Evolutionary conservation across 2,113 vertebrate genomes (phyloP), one percentile per base, ranked within the genome.

Genomic region (Phalacrocorax aristotelis): DNA sequence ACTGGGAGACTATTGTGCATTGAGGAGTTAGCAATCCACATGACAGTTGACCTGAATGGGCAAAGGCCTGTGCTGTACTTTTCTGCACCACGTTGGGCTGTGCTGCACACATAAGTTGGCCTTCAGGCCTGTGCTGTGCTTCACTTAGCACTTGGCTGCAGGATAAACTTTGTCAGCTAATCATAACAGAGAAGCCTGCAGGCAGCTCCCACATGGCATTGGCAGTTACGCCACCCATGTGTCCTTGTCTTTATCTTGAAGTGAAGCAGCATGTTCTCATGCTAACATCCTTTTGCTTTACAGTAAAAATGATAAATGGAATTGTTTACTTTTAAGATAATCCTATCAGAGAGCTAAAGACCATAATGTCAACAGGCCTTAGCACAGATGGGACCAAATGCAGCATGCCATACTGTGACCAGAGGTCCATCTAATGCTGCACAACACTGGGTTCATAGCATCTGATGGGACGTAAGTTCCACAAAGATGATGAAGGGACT

Each of bases 191-290:
- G 54, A 17, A 77, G 58, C 44, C 32, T 61, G 64, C 30, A 62
- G 66, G 68, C 40, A 94, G 60, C 71, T 90, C 58, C 80, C 40
- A 32, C 68, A 44, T 51, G 93, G 86, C 83, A 94, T 27, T 17
- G 16, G 60, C 83, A 76, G 36, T 83, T n/a, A 61, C 7, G 19
- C 62, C 1, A 4, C 66, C 9, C 15, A 18, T 1, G 6, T 16
- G 46, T 66, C 89, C 93, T 93, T 83, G 83, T 74, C 58, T 74
- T 90, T 95, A 95, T 87, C 80, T 75, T 69, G 19, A 80, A 90
- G 46, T 9, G 9, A 96, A 86, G 76, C 54, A 90, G 58, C 16
- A n/a, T 11, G 68, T 70, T 92, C 46, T 86, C 64, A 66, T 58
- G 58, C 57, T 44, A 87, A 83, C 75, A 70, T 40, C 58, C 58